These are phyloP conservation scores for Scelioninae gen. 1 DNA, from an alignment of 2,888 invertebrate species.

Conservation along the genomic window DNA sequence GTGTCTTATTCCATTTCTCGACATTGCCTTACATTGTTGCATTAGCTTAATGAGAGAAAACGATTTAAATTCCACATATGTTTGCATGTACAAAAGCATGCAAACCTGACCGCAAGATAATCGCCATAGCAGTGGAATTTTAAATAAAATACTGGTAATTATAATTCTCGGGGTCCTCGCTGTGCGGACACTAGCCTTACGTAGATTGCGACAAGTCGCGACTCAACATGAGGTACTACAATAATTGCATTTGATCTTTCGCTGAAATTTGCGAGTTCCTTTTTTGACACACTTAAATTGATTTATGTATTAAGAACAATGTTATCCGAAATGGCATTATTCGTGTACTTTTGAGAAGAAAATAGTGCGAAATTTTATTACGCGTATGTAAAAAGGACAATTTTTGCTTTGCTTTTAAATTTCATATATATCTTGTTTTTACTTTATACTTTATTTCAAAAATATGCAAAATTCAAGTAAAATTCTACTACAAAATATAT, in stretches of 20 bases:
- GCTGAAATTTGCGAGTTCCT: conserved; percentile 23
- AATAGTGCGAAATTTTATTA: conserved; percentile 18
- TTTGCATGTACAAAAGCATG: conserved; percentile 68
- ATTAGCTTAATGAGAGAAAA: conserved; percentile 72
- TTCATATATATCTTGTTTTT: too few species aligned
- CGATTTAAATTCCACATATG: conserved; percentile 75
- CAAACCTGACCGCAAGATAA: conserved; percentile 73
- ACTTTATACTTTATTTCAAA: too few species aligned
- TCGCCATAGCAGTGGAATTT: conserved; percentile 74
- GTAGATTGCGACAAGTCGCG: conserved; percentile 56
- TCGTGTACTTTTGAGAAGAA: conserved; percentile 25
- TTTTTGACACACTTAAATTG: conserved; percentile 52
- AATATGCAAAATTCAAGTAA: too few species aligned
- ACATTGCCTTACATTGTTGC: conserved; percentile 68
- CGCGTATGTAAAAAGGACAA: conserved; percentile 2
- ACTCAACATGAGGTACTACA: conserved; percentile 22
- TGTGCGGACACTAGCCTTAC: conserved; percentile 43
- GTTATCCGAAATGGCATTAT: conserved; percentile 18
- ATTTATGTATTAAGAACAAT: conserved; percentile 44
- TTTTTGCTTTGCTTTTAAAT: not conserved
- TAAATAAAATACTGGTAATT: conserved; percentile 76
- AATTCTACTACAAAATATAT: too few species aligned
- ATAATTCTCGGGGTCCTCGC: conserved; percentile 67
- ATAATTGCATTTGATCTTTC: conserved; percentile 66
- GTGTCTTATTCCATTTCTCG: conserved; percentile 65